Conservation (phyloP, 2,113 vertebrate species). For the Alouatta palliata region DNA sequence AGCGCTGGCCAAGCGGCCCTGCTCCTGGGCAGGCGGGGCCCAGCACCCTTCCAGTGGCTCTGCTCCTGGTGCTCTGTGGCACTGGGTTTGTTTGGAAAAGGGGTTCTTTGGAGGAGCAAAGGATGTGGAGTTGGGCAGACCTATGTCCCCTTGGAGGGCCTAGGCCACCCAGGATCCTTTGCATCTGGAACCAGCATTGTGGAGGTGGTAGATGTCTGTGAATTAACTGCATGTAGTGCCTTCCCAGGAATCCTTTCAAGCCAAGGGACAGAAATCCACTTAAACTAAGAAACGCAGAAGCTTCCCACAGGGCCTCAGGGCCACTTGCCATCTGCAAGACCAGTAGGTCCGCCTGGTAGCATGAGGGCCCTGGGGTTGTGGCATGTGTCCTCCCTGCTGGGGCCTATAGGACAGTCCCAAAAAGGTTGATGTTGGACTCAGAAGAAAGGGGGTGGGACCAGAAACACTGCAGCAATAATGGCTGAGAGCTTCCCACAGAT, state of each 20-base stretch:
- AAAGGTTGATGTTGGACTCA: neutral
- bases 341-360: too few relatives aligned
- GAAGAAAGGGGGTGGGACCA: fast-evolving
- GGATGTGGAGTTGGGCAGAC: neutral
- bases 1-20: fast-evolving
- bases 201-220: neutral
- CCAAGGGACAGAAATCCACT: neutral
- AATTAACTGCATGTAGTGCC: neutral
- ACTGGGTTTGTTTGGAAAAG: neutral
- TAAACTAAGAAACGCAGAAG: neutral
- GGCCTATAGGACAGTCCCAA: neutral
- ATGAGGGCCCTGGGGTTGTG: neutral
- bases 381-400: neutral
- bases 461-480: neutral
- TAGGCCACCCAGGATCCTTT: neutral
- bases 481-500: neutral
- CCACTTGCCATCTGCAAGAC: neutral
- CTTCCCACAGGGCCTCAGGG: neutral
- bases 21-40: fast-evolving
- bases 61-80: fast-evolving
- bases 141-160: neutral
- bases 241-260: neutral
- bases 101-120: neutral
- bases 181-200: too few relatives aligned
- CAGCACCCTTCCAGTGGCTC: fast-evolving